These are phyloP conservation scores for Oscheius sp. DNA, from an alignment of 2,888 invertebrate genomes.

Conservation along the genomic window DNA sequence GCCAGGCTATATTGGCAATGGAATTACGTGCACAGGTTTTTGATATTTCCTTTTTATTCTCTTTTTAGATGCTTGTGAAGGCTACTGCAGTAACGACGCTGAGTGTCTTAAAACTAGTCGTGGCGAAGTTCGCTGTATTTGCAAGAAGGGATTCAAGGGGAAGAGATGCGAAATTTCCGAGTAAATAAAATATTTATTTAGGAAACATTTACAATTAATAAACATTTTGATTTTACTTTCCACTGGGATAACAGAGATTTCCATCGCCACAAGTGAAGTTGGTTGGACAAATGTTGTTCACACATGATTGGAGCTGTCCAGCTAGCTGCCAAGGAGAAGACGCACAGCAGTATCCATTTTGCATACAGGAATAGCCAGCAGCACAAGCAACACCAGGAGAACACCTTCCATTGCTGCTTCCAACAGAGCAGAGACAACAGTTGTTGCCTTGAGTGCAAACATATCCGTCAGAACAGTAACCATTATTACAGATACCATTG, in stretches of 20 bases:
- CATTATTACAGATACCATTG: conserved; percentile 34
- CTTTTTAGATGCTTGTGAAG: conserved; percentile 52
- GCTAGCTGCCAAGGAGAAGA: conserved; percentile 5
- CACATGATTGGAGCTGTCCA: conserved; percentile 18
- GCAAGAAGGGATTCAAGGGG: conserved; percentile 44
- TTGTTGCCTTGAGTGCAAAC: conserved; percentile 48
- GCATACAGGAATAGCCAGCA: conserved; percentile 41
- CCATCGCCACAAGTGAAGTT: conserved; percentile 40
- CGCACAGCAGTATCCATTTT: conserved; percentile 26
- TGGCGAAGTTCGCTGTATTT: conserved; percentile 50
- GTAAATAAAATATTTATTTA: conserved; percentile 4
- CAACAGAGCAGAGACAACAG: conserved; percentile 48
- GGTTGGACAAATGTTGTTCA: conserved; percentile 35
- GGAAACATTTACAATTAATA: neutral
- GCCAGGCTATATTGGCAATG: conserved; percentile 57
- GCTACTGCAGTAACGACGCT: conserved; percentile 49
- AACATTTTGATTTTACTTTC: conserved; percentile 13
- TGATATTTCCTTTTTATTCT: neutral
- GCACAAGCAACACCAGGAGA: conserved; percentile 31
- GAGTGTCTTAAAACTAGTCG: conserved; percentile 50
- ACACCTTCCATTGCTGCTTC: conserved; percentile 42
- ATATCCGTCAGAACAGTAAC: conserved; percentile 42
- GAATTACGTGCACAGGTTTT: conserved; percentile 44
- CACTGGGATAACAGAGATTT: conserved; percentile 43
- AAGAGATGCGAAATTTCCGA: conserved; percentile 40